Conservation (phyloP, 2,888 invertebrate species). For the Erpobdella octoculata region DNA sequence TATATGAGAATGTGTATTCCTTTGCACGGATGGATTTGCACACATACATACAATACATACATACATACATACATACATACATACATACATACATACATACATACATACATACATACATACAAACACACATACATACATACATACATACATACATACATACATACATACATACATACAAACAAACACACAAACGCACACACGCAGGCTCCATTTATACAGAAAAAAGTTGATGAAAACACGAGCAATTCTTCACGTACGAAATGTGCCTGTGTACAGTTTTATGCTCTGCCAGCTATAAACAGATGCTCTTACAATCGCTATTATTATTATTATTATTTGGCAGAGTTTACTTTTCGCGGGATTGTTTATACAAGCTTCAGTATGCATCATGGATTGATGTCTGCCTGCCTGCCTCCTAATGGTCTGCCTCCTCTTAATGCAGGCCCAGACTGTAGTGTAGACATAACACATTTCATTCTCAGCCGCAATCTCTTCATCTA, state of each 20-base stretch:
- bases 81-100: slow-evolving; percentile 9
- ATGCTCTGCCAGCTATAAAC: too few species aligned
- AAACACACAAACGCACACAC: slow-evolving; percentile 17
- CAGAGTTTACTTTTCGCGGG: slow-evolving; percentile 1
- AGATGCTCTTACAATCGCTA: too few species aligned
- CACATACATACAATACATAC: too few species aligned
- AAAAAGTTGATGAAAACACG: neutral
- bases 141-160: slow-evolving; percentile 20
- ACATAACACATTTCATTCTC: neutral
- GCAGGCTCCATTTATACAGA: slow-evolving; percentile 6
- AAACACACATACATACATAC: slow-evolving; percentile 24
- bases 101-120: too few species aligned
- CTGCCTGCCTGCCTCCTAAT: neutral
- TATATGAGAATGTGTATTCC: too few species aligned
- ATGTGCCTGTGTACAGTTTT: too few species aligned
- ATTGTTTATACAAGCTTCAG: neutral
- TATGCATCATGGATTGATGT: neutral
- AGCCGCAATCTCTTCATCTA: too few species aligned
- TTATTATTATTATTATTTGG: too few species aligned
- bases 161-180: slow-evolving; percentile 21
- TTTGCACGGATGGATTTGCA: neutral
- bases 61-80: slow-evolving; percentile 7
- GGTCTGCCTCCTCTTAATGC: neutral
- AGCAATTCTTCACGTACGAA: neutral
- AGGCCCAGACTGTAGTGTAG: neutral